Conservation (phyloP, 2,888 invertebrate genomes). For the Scaptomyza caliginosa region DNA sequence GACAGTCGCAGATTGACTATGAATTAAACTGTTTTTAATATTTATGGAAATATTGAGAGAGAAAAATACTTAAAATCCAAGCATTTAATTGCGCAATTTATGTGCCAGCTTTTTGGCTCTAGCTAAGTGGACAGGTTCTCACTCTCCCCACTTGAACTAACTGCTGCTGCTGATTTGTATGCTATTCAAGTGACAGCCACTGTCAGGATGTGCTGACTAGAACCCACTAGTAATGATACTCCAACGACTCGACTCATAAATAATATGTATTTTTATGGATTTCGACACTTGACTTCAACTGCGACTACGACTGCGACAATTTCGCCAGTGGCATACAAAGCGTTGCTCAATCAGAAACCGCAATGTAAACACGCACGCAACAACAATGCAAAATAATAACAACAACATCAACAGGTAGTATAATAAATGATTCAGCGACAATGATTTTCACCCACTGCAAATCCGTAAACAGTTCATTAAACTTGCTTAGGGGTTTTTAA, state of each 20-base stretch:
- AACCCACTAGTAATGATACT: slow-evolving; percentile 57
- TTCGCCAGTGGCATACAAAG: slow-evolving; percentile 73
- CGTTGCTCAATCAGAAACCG: slow-evolving; percentile 31
- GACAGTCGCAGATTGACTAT: neutral
- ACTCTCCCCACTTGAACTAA: neutral
- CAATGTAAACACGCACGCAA: slow-evolving; percentile 18
- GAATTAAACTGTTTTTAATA: slow-evolving; percentile 28
- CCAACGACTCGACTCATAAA: slow-evolving; percentile 48
- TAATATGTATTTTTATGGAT: slow-evolving; percentile 58
- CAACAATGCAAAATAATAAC: neutral
- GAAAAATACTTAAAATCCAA: slow-evolving; percentile 24
- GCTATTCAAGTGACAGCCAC: slow-evolving; percentile 28
- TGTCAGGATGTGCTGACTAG: slow-evolving; percentile 62
- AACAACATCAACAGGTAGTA: slow-evolving; percentile 17
- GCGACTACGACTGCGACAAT: slow-evolving; percentile 38
- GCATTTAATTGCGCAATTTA: slow-evolving; percentile 54
- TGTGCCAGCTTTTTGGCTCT: slow-evolving; percentile 10
- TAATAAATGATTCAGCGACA: slow-evolving; percentile 57
- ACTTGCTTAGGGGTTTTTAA: slow-evolving; percentile 45
- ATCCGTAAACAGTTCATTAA: slow-evolving; percentile 69
- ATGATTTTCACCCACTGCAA: slow-evolving; percentile 71
- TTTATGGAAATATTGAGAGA: slow-evolving; percentile 32
- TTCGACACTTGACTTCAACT: slow-evolving; percentile 28
- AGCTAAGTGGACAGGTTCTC: slow-evolving; percentile 53
- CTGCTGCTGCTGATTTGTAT: slow-evolving; percentile 47